Percentiles rank a stretch among this genome's conserved stretches.
Evolutionary conservation across 2,888 invertebrate species (phyloP).

Genomic region (Erynnis tages): DNA sequence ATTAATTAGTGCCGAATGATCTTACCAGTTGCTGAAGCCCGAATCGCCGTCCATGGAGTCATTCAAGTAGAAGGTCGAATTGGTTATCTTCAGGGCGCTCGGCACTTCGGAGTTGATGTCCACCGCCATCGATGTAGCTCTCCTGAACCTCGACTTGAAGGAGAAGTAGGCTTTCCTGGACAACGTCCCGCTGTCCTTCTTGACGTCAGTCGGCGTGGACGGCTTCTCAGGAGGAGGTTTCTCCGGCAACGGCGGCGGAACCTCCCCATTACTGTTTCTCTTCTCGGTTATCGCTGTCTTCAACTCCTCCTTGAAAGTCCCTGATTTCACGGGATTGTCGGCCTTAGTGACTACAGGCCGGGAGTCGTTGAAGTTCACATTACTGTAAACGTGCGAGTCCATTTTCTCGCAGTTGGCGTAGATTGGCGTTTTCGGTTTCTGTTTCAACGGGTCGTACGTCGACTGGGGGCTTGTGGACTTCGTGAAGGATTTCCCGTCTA

Average conservation of each 20-base stretch:
- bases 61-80: slow-evolving; percentile 87
- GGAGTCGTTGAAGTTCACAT: slow-evolving; percentile 58
- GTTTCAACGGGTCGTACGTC: slow-evolving; percentile 54
- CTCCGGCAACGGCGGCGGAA: slow-evolving; percentile 60
- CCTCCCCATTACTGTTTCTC: slow-evolving; percentile 57
- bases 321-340: slow-evolving; percentile 58
- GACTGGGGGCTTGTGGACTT: slow-evolving; percentile 38
- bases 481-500: slow-evolving; percentile 69
- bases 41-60: slow-evolving; percentile 85
- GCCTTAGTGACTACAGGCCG: slow-evolving; percentile 53
- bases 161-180: slow-evolving; percentile 77
- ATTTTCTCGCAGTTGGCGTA: slow-evolving; percentile 65
- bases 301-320: slow-evolving; percentile 63
- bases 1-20: too few species aligned
- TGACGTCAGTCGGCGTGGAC: slow-evolving; percentile 59
- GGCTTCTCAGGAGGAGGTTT: slow-evolving; percentile 61
- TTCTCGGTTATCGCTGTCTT: slow-evolving; percentile 64
- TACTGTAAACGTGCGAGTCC: slow-evolving; percentile 60
- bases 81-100: slow-evolving; percentile 79
- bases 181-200: slow-evolving; percentile 66
- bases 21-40: slow-evolving; percentile 80
- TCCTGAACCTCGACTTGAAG: slow-evolving; percentile 83
- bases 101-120: slow-evolving; percentile 78
- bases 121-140: slow-evolving; percentile 81
- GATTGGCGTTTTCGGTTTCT: slow-evolving; percentile 53